A percentile compares a stretch with the other conserved stretches of the same genome.
These are phyloP conservation scores for Typhlichthys eigenmanni DNA, from an alignment of 2,797 vertebrate species.

Conservation along the genomic window DNA sequence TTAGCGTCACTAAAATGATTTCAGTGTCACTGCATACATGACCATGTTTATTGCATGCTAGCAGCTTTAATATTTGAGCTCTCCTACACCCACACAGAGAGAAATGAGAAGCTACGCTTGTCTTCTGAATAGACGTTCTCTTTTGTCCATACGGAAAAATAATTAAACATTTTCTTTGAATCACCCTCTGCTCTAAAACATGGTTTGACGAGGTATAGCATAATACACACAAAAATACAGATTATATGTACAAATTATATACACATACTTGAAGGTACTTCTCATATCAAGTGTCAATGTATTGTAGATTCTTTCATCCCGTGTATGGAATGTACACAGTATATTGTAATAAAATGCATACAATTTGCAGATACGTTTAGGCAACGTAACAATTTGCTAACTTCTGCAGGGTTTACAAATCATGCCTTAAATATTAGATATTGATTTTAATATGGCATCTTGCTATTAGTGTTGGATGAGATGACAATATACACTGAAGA, in stretches of 20 bases:
- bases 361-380: too few species aligned
- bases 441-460: neutral
- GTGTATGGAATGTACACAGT: conserved; percentile 18
- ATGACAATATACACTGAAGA: neutral
- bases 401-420: too few species aligned
- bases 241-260: conserved; percentile 9
- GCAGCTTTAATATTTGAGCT: conserved; percentile 44
- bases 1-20: conserved; percentile 37
- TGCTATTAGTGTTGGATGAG: neutral
- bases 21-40: conserved; percentile 38
- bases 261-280: conserved; percentile 31
- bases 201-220: conserved; percentile 2
- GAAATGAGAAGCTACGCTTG: conserved; percentile 17
- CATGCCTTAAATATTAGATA: neutral
- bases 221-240: conserved; percentile 12
- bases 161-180: neutral
- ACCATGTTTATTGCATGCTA: conserved; percentile 43
- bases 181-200: conserved; percentile 5
- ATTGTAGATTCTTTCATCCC: neutral
- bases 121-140: neutral
- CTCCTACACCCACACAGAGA: conserved; percentile 5
- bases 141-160: neutral
- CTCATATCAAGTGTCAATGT: conserved; percentile 27
- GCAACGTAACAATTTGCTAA: too few species aligned
- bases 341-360: too few species aligned